Percentiles rank a stretch among this genome's conserved stretches.
Evolutionary conservation across 2,888 invertebrate genomes (phyloP).

Genomic region (Achlya flavicornis): DNA sequence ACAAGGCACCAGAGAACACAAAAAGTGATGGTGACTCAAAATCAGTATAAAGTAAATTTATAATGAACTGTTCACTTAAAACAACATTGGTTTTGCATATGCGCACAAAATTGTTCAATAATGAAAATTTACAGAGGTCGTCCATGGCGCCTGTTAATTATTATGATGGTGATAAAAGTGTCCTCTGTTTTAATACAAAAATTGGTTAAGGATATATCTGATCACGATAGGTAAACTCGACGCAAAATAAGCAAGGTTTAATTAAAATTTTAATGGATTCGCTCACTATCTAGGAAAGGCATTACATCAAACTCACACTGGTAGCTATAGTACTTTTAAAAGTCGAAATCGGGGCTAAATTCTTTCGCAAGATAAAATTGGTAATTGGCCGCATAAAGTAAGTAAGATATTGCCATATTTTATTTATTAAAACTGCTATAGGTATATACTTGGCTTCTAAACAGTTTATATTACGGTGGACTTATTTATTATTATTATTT

Average conservation of each 20-base stretch:
- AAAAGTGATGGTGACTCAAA: too few relatives aligned
- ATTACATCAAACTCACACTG: conserved; percentile 8
- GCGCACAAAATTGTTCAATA: background rate
- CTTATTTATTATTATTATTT: too few relatives aligned
- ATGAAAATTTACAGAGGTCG: conserved; percentile 18
- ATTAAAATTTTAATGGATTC: conserved; percentile 59
- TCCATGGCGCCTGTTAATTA: conserved; percentile 18
- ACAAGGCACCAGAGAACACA: too few relatives aligned
- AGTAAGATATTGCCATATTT: too few relatives aligned
- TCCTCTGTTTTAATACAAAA: conserved; percentile 31
- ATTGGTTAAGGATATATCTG: conserved; percentile 27
- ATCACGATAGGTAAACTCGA: conserved; percentile 33
- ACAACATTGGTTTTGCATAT: conserved; percentile 1
- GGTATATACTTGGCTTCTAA: too few relatives aligned
- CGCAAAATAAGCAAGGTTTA: conserved; percentile 37
- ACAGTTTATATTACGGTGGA: too few relatives aligned
- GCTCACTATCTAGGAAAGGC: conserved; percentile 36
- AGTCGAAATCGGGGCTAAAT: background rate
- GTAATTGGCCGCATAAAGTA: too few relatives aligned
- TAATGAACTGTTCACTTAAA: background rate
- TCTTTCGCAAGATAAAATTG: too few relatives aligned
- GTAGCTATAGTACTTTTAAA: background rate
- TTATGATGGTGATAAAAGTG: conserved; percentile 32
- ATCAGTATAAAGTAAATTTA: background rate
- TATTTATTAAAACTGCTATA: too few relatives aligned